A percentile compares a stretch with the other conserved stretches of the same genome.
Conservation (phyloP, 1,140 invertebrate species). For the Bombus difficillimus region DNA sequence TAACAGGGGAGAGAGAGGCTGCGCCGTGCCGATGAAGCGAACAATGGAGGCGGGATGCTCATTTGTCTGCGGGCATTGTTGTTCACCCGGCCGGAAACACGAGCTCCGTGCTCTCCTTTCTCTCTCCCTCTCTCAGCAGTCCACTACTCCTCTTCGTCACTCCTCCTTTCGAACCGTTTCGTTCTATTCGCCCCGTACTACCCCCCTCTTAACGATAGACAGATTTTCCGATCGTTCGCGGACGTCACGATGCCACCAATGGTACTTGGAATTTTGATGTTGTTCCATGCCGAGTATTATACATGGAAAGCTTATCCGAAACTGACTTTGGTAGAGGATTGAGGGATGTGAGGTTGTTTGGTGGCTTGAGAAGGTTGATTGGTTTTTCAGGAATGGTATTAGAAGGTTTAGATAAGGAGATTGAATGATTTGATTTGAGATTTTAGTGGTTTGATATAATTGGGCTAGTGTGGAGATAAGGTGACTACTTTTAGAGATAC, state of each 20-base stretch:
- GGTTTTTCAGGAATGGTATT: neutral
- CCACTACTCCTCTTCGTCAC: conserved; percentile 46
- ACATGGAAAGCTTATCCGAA: neutral
- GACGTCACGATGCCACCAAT: neutral
- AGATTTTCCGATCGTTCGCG: neutral
- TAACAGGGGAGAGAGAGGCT: conserved; percentile 65
- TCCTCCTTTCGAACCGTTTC: conserved; percentile 39
- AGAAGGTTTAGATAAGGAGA: too few species aligned
- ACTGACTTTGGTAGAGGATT: neutral
- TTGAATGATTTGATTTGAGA: too few species aligned
- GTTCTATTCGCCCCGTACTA: conserved; percentile 11
- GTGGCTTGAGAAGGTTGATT: neutral
- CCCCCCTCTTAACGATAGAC: neutral
- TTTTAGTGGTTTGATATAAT: too few species aligned
- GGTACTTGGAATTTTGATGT: neutral
- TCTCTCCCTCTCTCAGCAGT: conserved; percentile 49
- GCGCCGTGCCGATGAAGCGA: conserved; percentile 77
- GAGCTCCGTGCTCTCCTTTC: conserved; percentile 72
- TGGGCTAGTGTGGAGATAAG: too few species aligned
- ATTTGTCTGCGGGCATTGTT: conserved; percentile 83
- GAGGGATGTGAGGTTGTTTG: neutral
- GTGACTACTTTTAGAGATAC: too few species aligned
- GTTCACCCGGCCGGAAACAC: conserved; percentile 80
- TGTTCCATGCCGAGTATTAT: neutral
- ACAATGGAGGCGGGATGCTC: conserved; percentile 83